Percentiles rank a stretch among this genome's conserved stretches.
Evolutionary conservation across 2,888 invertebrate species (phyloP).

Genomic region (Meiosimyza decipiens): DNA sequence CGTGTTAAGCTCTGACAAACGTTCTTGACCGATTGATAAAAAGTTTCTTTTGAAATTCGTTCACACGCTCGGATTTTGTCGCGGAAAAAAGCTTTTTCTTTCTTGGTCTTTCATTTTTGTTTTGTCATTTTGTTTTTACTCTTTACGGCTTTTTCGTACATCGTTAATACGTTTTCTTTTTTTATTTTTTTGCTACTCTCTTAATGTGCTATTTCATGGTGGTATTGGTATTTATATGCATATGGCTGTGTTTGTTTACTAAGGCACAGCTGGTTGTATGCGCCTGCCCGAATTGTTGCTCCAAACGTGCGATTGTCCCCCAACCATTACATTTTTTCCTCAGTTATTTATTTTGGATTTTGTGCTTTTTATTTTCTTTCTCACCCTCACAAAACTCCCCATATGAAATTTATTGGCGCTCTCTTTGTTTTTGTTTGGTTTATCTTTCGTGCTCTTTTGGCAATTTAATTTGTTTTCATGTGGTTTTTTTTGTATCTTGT

Average conservation of each 20-base stretch:
- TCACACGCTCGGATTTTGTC: slow-evolving; percentile 28
- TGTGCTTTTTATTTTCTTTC: slow-evolving; percentile 1
- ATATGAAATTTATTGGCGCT: not conserved
- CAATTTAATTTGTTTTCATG: slow-evolving; percentile 13
- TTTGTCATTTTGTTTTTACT: slow-evolving; percentile 50
- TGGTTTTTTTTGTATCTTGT: slow-evolving; percentile 19
- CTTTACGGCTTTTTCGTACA: slow-evolving; percentile 51
- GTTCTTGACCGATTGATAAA: slow-evolving; percentile 67
- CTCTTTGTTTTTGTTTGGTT: slow-evolving; percentile 2
- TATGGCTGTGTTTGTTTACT: slow-evolving; percentile 42
- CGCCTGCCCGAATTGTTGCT: slow-evolving; percentile 32
- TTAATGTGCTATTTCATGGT: slow-evolving; percentile 4
- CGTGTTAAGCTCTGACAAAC: slow-evolving; percentile 57
- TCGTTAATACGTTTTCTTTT: slow-evolving; percentile 19
- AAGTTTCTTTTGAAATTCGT: slow-evolving; percentile 49
- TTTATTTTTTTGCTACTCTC: slow-evolving; percentile 38
- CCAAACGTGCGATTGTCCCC: not conserved
- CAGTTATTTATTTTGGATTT: not conserved
- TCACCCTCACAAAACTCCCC: not conserved
- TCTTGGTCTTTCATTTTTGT: slow-evolving; percentile 14
- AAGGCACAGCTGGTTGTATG: slow-evolving; percentile 37
- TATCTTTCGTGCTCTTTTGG: slow-evolving; percentile 10
- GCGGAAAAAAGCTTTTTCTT: slow-evolving; percentile 15
- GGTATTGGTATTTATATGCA: slow-evolving; percentile 46
- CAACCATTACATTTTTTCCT: not conserved